A percentile compares a stretch with the other conserved stretches of the same genome.
These are phyloP conservation scores for Leptobrachium leishanense DNA, from an alignment of 2,113 vertebrate genomes.

Conservation along the genomic window DNA sequence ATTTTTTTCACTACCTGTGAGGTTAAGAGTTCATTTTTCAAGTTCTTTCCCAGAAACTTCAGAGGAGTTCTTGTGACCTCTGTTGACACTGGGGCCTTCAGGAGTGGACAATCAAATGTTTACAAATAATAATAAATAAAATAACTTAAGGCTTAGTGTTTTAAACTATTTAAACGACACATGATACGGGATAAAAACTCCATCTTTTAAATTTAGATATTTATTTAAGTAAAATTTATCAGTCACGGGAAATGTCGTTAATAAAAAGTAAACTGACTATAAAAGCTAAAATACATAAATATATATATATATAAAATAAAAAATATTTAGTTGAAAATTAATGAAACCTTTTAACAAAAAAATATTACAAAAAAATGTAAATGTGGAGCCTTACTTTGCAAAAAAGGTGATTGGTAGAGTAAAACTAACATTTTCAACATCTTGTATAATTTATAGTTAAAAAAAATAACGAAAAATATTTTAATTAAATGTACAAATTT, in stretches of 20 bases:
- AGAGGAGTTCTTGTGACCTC: slow-evolving; percentile 32
- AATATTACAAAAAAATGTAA: not conserved
- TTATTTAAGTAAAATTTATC: not conserved
- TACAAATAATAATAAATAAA: slow-evolving; percentile 10
- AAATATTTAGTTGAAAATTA: not conserved
- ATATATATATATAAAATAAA: not conserved
- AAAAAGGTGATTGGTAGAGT: no score
- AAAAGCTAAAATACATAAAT: not conserved
- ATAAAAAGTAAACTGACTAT: not conserved
- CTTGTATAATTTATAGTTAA: not conserved
- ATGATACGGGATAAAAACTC: not conserved
- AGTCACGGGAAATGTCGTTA: not conserved
- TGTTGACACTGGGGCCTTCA: slow-evolving; percentile 42
- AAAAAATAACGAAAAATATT: not conserved
- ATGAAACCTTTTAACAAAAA: not conserved
- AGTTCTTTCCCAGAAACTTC: slow-evolving; percentile 41
- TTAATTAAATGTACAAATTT: not conserved
- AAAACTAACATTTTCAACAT: no score
- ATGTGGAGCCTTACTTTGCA: no score
- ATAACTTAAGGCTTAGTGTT: slow-evolving; percentile 11
- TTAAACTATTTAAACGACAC: slow-evolving; percentile 3
- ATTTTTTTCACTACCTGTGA: not conserved
- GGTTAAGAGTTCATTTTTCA: slow-evolving; percentile 48
- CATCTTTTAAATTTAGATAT: not conserved
- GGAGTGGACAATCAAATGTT: slow-evolving; percentile 35